Conservation (phyloP, 2,113 vertebrate genomes). For the Scomber scombrus region DNA sequence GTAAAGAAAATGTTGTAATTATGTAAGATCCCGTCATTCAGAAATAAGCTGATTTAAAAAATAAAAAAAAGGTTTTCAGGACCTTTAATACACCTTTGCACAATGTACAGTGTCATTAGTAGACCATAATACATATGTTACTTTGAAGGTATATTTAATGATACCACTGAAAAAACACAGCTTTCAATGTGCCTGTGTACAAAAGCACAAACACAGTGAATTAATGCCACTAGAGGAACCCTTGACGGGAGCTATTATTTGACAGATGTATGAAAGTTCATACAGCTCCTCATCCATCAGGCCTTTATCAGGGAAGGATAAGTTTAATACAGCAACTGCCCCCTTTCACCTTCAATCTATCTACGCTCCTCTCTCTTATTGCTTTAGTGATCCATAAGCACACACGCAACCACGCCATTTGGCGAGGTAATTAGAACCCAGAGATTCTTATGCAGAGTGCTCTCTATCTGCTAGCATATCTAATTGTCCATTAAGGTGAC, state of each 20-base stretch:
- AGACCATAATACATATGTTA: neutral
- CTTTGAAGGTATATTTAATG: neutral
- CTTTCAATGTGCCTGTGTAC: neutral
- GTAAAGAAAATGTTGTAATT: no score
- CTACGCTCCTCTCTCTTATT: slow-evolving; percentile 38
- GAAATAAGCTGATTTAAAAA: neutral
- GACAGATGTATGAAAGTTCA: slow-evolving; percentile 46
- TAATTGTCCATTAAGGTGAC: slow-evolving; percentile 83
- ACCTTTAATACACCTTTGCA: neutral
- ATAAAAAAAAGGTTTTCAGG: neutral
- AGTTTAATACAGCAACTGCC: slow-evolving; percentile 61
- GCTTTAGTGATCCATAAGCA: slow-evolving; percentile 57
- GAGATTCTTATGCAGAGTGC: slow-evolving; percentile 65
- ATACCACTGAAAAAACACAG: no score
- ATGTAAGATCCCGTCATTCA: neutral
- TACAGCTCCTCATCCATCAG: slow-evolving; percentile 55
- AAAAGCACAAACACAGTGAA: neutral
- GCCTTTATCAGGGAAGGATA: slow-evolving; percentile 54
- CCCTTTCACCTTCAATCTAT: slow-evolving; percentile 66
- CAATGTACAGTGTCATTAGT: no score
- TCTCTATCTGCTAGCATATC: slow-evolving; percentile 75
- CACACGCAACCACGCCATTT: slow-evolving; percentile 54
- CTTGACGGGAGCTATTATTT: slow-evolving; percentile 28
- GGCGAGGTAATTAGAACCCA: slow-evolving; percentile 72
- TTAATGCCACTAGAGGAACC: slow-evolving; percentile 8